Conservation (phyloP, 2,797 vertebrate genomes). For the Pangasius krempfi region DNA sequence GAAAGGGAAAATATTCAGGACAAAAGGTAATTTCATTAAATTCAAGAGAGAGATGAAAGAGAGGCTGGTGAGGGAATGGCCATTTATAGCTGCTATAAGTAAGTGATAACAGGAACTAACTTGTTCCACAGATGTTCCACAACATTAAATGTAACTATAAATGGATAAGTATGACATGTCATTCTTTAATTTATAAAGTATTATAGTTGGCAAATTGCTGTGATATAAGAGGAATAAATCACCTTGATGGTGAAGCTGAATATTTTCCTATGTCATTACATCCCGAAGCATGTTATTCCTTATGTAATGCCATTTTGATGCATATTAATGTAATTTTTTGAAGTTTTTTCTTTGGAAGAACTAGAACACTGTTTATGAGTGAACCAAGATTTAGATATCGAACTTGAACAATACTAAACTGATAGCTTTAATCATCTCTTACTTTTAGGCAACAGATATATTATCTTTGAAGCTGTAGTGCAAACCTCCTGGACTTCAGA, state of each 20-base stretch:
- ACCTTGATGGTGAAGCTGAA: no score
- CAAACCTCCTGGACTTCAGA: slow-evolving; percentile 1
- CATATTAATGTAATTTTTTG: no score
- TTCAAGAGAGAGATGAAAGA: background rate
- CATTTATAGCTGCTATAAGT: background rate
- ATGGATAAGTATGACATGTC: background rate
- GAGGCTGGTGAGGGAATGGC: background rate
- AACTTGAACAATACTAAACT: background rate
- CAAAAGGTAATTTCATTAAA: background rate
- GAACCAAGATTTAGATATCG: background rate
- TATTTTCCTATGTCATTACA: background rate
- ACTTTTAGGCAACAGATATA: background rate
- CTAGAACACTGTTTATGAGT: no score
- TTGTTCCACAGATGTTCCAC: background rate
- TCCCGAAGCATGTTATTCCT: background rate
- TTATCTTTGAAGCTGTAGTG: background rate
- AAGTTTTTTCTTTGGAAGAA: no score
- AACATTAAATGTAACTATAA: background rate
- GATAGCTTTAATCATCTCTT: background rate
- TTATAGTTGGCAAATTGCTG: no score
- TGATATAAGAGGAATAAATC: no score
- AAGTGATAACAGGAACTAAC: background rate
- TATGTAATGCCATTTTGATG: no score
- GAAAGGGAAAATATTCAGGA: background rate
- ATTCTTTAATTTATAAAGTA: background rate